These are phyloP conservation scores for Drosophila stalkeri DNA, from an alignment of 2,888 invertebrate genomes.

Conservation along the genomic window DNA sequence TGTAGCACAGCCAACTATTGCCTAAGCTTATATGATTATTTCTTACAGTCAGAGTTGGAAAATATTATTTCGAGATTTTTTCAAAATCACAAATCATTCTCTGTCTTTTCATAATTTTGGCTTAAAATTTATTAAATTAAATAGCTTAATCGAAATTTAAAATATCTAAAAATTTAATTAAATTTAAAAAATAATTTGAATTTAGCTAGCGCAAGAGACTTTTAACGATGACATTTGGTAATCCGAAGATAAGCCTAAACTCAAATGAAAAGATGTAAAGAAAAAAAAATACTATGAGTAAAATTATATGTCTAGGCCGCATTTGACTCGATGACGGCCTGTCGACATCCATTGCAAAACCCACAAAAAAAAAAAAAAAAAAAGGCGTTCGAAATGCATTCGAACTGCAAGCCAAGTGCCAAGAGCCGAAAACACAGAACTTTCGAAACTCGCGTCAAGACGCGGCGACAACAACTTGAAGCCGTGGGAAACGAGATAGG, in stretches of 20 bases:
- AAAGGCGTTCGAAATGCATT: conserved; percentile 26
- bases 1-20: too few species aligned
- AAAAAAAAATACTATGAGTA: background rate
- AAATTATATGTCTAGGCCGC: conserved; percentile 3
- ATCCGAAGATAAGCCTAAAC: background rate
- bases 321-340: conserved; percentile 9
- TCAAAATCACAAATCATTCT: background rate
- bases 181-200: background rate
- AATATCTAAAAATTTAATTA: background rate
- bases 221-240: background rate
- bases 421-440: conserved; percentile 31
- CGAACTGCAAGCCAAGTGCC: conserved; percentile 19
- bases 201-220: too few species aligned
- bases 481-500: conserved; percentile 37
- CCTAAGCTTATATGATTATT: too few species aligned
- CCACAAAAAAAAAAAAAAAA: conserved; percentile 1
- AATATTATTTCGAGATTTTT: background rate
- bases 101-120: too few species aligned
- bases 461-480: background rate
- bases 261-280: background rate
- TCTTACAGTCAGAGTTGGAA: too few species aligned
- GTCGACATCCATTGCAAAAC: conserved; percentile 28
- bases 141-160: background rate
- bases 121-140: background rate
- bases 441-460: conserved; percentile 34